phyloP scores from a whole-genome alignment of 2,888 invertebrate genomes.

The Mycogona germanica region DNA sequence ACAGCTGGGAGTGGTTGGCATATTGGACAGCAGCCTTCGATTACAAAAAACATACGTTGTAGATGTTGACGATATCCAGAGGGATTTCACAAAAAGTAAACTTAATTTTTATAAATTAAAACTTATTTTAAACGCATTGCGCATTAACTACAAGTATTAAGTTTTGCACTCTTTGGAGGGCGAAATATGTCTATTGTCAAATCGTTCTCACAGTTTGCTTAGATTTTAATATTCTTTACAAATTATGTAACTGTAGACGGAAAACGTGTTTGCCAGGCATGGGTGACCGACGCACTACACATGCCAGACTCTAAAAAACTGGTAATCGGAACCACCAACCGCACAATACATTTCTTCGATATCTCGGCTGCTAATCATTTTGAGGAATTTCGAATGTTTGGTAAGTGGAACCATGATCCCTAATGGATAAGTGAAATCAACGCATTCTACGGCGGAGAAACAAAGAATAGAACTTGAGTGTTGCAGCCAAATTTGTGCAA shows the following conservation, averaged over 20 bases:
- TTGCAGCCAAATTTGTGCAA: too few species aligned
- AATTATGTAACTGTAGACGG: background rate
- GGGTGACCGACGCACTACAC: slow-evolving; percentile 7
- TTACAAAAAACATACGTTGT: slow-evolving; percentile 4
- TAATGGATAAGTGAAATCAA: too few species aligned
- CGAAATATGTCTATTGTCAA: too few species aligned
- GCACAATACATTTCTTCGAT: slow-evolving; percentile 5
- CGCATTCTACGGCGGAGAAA: background rate
- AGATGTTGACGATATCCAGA: slow-evolving; percentile 1
- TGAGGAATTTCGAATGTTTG: slow-evolving; percentile 8
- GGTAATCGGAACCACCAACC: slow-evolving; percentile 2
- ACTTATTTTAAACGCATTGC: background rate
- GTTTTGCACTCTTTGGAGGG: too few species aligned
- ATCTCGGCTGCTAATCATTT: slow-evolving; percentile 8
- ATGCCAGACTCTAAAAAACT: slow-evolving; percentile 11
- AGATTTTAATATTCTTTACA: too few species aligned
- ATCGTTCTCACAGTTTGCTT: too few species aligned
- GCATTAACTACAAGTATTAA: too few species aligned
- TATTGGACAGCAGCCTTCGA: slow-evolving; percentile 1
- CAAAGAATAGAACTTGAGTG: background rate
- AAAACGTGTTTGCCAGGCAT: slow-evolving; percentile 1
- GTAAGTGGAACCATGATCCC: background rate
- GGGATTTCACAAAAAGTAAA: background rate
- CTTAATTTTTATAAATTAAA: background rate
- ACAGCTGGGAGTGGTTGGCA: slow-evolving; percentile 7